Conservation (phyloP, 2,113 vertebrate species). For the Esox niger region DNA sequence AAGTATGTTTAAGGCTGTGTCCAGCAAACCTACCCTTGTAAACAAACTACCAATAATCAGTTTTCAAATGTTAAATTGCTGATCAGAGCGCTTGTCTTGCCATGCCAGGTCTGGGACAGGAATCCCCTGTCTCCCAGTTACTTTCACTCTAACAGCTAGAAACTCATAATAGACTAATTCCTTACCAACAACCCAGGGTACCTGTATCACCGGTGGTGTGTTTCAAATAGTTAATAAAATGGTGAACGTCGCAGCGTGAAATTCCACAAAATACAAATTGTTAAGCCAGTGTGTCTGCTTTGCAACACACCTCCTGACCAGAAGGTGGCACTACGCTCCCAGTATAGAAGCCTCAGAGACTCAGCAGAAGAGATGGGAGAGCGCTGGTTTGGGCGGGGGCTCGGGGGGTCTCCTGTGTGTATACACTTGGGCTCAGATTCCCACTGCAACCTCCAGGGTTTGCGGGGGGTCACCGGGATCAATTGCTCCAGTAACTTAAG, state of each 20-base stretch:
- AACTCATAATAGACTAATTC: not conserved
- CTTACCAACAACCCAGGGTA: not conserved
- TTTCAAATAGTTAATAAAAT: not conserved
- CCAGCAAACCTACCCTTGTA: constrained; percentile 44
- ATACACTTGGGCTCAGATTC: constrained; percentile 89
- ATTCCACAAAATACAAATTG: too few species aligned
- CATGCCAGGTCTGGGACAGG: not conserved
- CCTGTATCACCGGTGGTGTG: not conserved
- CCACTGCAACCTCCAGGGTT: constrained; percentile 85
- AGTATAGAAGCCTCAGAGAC: constrained; percentile 23
- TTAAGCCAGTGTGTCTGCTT: not conserved
- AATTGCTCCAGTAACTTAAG: constrained; percentile 95
- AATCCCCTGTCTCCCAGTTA: not conserved
- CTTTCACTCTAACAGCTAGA: not conserved
- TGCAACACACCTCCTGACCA: constrained; percentile 48
- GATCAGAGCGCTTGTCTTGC: constrained; percentile 39
- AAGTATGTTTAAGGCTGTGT: constrained; percentile 10
- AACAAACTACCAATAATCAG: constrained; percentile 66
- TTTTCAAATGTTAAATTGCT: constrained; percentile 68
- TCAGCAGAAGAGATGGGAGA: constrained; percentile 12
- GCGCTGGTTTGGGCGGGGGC: constrained; percentile 67
- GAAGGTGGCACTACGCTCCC: constrained; percentile 68
- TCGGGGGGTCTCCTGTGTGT: constrained; percentile 79
- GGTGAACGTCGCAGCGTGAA: too few species aligned
- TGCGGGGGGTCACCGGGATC: constrained; percentile 90